These are phyloP conservation scores for Diplolepis rosae DNA, from an alignment of 2,888 invertebrate species.

Conservation along the genomic window DNA sequence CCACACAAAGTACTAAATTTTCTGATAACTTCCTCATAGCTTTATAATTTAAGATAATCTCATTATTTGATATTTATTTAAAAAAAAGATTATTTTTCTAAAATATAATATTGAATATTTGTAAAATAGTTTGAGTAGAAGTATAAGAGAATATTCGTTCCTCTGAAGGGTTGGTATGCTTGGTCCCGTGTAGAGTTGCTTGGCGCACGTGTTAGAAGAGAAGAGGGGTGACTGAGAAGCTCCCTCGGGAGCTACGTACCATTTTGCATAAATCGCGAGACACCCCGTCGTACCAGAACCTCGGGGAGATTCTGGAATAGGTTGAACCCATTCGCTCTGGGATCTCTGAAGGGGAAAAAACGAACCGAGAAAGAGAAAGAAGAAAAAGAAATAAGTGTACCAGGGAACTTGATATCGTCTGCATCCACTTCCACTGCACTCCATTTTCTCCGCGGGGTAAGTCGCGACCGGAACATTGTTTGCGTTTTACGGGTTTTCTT, in stretches of 20 bases:
- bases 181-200: conserved; percentile 41
- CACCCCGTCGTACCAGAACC: conserved; percentile 66
- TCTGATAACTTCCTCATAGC: no score
- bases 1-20: no score
- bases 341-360: conserved; percentile 40
- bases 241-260: conserved; percentile 70
- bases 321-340: conserved; percentile 57
- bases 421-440: conserved; percentile 48
- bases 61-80: conserved; percentile 36
- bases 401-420: conserved; percentile 56
- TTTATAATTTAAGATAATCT: no score
- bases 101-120: conserved; percentile 19
- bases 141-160: conserved; percentile 50
- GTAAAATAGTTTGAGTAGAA: conserved; percentile 37
- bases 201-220: conserved; percentile 65
- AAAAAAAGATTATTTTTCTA: conserved; percentile 30
- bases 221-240: conserved; percentile 64
- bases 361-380: conserved; percentile 13
- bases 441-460: conserved; percentile 38
- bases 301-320: conserved; percentile 69
- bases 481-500: conserved; percentile 17
- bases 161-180: conserved; percentile 54
- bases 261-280: conserved; percentile 74
- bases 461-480: conserved; percentile 33
- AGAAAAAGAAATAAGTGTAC: conserved; percentile 37